Conservation (phyloP, 1,140 invertebrate species). For the Hyles vespertilio region DNA sequence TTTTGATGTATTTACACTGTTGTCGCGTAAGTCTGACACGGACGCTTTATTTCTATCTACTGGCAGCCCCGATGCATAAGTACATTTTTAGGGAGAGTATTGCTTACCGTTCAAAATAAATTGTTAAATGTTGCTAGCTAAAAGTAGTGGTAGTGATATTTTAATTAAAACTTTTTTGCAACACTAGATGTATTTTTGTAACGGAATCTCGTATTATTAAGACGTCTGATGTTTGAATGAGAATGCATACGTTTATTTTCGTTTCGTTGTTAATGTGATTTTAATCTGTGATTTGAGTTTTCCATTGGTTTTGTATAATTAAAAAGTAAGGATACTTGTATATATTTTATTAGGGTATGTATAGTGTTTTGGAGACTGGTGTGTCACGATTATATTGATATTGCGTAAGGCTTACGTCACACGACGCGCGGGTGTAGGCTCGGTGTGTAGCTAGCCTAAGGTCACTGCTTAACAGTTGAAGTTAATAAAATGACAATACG, state of each 20-base stretch:
- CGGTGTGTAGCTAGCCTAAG: neutral
- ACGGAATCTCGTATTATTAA: slow-evolving; percentile 51
- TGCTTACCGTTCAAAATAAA: slow-evolving; percentile 60
- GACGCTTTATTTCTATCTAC: slow-evolving; percentile 28
- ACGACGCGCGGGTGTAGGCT: neutral
- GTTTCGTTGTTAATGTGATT: slow-evolving; percentile 27
- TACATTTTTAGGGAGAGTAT: slow-evolving; percentile 51
- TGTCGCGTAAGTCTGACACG: slow-evolving; percentile 28
- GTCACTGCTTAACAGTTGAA: slow-evolving; percentile 1
- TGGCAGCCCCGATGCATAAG: slow-evolving; percentile 36
- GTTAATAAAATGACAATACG: slow-evolving; percentile 12
- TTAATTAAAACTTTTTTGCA: slow-evolving; percentile 53
- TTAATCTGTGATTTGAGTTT: slow-evolving; percentile 36
- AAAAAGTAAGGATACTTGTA: slow-evolving; percentile 24
- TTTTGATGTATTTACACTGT: slow-evolving; percentile 43
- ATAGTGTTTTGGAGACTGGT: slow-evolving; percentile 46
- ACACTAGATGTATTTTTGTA: slow-evolving; percentile 60
- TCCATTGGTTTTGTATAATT: slow-evolving; percentile 20
- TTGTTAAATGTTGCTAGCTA: slow-evolving; percentile 64
- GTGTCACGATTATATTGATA: slow-evolving; percentile 28
- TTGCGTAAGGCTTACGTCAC: neutral
- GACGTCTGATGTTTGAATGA: slow-evolving; percentile 4
- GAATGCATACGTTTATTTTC: slow-evolving; percentile 6
- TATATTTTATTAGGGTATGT: slow-evolving; percentile 36
- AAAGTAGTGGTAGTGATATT: slow-evolving; percentile 46